Evolutionary conservation across 2,113 vertebrate species (phyloP).

Genomic region (Lucifuga dentata): DNA sequence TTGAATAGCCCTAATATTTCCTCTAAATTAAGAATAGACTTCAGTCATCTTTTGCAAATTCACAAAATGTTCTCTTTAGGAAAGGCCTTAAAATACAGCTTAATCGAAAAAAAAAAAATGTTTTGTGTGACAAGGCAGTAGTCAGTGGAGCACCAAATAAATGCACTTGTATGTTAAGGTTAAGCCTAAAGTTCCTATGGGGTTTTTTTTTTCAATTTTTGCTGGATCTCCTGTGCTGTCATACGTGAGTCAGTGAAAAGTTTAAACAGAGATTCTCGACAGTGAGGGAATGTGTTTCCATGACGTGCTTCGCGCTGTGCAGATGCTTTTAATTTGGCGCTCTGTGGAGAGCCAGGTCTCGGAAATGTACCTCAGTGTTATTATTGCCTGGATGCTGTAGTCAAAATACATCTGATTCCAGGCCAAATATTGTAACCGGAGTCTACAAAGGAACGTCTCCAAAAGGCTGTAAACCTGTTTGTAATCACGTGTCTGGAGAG

Average conservation of each 20-base stretch:
- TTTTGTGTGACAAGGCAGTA: neutral
- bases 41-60: no score
- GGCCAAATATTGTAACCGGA: constrained; percentile 51
- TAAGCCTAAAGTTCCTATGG: no score
- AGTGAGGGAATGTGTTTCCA: constrained; percentile 63
- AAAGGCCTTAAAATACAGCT: no score
- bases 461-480: constrained; percentile 37
- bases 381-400: constrained; percentile 64
- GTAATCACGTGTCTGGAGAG: constrained; percentile 50
- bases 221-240: constrained; percentile 13
- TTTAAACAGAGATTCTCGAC: constrained; percentile 55
- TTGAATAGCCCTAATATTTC: no score
- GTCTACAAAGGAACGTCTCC: constrained; percentile 30
- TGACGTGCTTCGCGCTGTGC: constrained; percentile 58
- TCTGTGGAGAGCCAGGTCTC: constrained; percentile 55
- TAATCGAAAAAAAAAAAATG: no score
- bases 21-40: no score
- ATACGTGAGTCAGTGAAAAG: constrained; percentile 22
- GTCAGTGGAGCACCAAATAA: neutral
- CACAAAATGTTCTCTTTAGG: no score
- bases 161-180: neutral
- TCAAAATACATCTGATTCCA: constrained; percentile 66
- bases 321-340: constrained; percentile 78
- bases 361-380: constrained; percentile 71
- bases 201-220: constrained; percentile 7